A percentile compares a stretch with the other conserved stretches of the same genome.
These are phyloP conservation scores for Melozone crissalis DNA, from an alignment of 2,113 vertebrate species.

Conservation along the genomic window DNA sequence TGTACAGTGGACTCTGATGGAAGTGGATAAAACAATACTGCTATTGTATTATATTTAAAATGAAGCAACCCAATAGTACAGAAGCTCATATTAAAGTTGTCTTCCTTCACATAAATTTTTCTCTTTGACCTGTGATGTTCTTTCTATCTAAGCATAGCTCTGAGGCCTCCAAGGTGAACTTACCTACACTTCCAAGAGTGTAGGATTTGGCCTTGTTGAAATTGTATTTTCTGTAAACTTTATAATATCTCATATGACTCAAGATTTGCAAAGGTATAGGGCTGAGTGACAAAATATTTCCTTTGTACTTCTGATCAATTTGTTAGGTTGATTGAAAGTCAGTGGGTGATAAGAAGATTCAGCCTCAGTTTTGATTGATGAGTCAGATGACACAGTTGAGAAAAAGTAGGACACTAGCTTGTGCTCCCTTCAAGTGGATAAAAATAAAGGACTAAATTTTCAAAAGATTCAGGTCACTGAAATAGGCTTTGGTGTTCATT, in stretches of 20 bases:
- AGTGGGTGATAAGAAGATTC: conserved; percentile 39
- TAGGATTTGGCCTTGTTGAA: background rate
- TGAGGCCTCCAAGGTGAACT: background rate
- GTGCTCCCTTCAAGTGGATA: conserved; percentile 27
- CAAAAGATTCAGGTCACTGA: conserved; percentile 54
- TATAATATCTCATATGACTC: background rate
- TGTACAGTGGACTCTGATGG: background rate
- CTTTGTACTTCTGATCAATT: background rate
- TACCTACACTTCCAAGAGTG: background rate
- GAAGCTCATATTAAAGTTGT: background rate
- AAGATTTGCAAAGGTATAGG: background rate
- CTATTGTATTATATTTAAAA: background rate
- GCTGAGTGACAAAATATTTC: background rate
- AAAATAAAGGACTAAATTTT: conserved; percentile 68
- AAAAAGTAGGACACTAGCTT: conserved; percentile 59
- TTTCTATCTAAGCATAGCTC: background rate
- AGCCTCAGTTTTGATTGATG: conserved; percentile 54
- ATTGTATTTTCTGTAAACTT: background rate
- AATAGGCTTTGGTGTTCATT: conserved; percentile 50
- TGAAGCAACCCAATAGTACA: background rate
- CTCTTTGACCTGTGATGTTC: background rate
- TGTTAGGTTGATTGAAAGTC: conserved; percentile 48
- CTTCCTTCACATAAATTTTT: background rate
- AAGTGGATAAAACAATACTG: background rate
- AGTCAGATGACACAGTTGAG: conserved; percentile 50